Percentiles rank a stretch among this genome's conserved stretches.
These are phyloP conservation scores for Bombus affinis DNA, from an alignment of 1,140 invertebrate genomes.

Conservation along the genomic window DNA sequence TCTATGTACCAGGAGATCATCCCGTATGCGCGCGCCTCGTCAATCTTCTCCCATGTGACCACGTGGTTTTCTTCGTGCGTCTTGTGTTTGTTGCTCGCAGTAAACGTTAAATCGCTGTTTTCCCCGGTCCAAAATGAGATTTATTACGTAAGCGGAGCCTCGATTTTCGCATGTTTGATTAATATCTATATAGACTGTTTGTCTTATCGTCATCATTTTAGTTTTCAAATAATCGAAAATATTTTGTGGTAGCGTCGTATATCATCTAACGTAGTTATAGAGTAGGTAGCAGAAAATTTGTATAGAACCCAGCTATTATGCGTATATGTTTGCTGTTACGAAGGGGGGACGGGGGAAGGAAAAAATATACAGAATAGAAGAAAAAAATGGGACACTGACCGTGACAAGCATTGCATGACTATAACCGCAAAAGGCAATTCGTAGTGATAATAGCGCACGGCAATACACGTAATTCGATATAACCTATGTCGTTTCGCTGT, in stretches of 20 bases:
- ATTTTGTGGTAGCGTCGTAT: too few species aligned
- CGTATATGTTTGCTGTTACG: not conserved
- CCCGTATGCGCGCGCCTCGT: not conserved
- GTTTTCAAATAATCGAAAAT: not conserved
- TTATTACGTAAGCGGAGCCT: not conserved
- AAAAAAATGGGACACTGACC: slow-evolving; percentile 45
- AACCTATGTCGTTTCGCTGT: slow-evolving; percentile 9
- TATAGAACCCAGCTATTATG: too few species aligned
- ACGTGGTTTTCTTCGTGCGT: not conserved
- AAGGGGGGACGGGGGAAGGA: too few species aligned
- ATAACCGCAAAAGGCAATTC: slow-evolving; percentile 46
- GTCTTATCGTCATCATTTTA: not conserved
- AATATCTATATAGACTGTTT: not conserved
- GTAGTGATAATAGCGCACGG: slow-evolving; percentile 36
- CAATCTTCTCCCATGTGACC: not conserved
- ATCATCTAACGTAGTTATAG: not conserved
- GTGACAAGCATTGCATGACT: slow-evolving; percentile 34
- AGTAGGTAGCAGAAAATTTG: not conserved
- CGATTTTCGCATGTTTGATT: not conserved
- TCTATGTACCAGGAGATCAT: not conserved
- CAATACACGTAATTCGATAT: slow-evolving; percentile 40
- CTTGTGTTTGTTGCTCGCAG: not conserved
- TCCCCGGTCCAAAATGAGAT: not conserved
- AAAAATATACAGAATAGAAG: not conserved
- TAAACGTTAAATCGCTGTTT: not conserved